Conservation (phyloP, 2,797 vertebrate genomes). For the Hydrocynus forskahlii region DNA sequence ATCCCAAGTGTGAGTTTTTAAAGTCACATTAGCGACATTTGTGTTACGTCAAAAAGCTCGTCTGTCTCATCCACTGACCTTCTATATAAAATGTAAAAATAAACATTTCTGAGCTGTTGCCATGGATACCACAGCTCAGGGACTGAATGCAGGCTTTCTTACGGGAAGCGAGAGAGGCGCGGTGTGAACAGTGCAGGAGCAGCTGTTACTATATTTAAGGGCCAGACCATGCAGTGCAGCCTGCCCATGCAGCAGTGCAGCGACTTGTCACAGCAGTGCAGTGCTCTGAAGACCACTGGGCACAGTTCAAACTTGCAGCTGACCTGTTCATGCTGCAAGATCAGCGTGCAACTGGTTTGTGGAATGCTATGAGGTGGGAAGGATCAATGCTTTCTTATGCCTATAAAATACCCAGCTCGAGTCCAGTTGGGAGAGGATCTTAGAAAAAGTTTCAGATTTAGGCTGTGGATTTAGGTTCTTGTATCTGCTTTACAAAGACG, state of each 20-base stretch:
- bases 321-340: too few relatives aligned
- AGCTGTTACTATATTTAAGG: constrained; percentile 33
- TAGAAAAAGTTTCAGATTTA: neutral
- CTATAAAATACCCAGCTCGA: too few relatives aligned
- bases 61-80: neutral
- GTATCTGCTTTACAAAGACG: neutral
- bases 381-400: too few relatives aligned
- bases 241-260: constrained; percentile 35
- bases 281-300: neutral
- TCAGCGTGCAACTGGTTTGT: too few relatives aligned
- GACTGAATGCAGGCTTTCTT: constrained; percentile 13
- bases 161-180: constrained; percentile 39
- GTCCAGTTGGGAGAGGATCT: too few relatives aligned
- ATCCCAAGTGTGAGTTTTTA: neutral
- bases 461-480: neutral
- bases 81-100: neutral
- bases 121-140: constrained; percentile 23
- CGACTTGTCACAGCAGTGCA: constrained; percentile 21
- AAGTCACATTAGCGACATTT: neutral
- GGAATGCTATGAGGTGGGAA: too few relatives aligned
- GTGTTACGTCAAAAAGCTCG: neutral
- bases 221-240: constrained; percentile 24
- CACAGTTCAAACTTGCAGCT: neutral
- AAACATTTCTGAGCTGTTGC: constrained; percentile 20
- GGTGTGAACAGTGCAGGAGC: constrained; percentile 8